phyloP scores from a whole-genome alignment of 2,888 invertebrate genomes.

The Cetonia aurata region DNA sequence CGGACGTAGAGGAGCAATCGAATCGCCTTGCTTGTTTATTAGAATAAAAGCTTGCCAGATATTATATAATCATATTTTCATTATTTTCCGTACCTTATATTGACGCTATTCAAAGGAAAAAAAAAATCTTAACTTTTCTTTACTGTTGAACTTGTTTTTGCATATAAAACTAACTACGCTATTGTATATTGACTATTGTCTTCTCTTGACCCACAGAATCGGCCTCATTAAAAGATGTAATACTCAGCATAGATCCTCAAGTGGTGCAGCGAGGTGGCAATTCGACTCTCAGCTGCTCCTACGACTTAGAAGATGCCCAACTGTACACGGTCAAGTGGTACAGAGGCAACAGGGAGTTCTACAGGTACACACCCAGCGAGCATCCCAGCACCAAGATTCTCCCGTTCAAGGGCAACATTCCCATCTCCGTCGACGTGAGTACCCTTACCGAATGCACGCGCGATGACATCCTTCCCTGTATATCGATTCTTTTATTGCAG shows the following conservation, averaged over 20 bases:
- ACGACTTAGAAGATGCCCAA: slow-evolving; percentile 81
- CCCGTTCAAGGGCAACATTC: slow-evolving; percentile 71
- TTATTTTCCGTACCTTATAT: too few species aligned
- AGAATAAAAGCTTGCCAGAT: too few species aligned
- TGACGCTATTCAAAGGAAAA: too few species aligned
- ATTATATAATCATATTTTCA: too few species aligned
- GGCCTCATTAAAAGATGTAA: slow-evolving; percentile 78
- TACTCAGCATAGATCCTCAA: slow-evolving; percentile 77
- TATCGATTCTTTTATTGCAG: slow-evolving; percentile 65
- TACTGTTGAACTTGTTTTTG: too few species aligned
- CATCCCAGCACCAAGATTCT: slow-evolving; percentile 80
- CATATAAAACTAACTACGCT: too few species aligned
- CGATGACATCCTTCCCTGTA: background rate
- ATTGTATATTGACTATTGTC: background rate
- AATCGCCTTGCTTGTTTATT: too few species aligned
- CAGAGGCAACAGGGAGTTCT: slow-evolving; percentile 86
- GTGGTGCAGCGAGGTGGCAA: slow-evolving; percentile 78
- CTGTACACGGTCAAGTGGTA: slow-evolving; percentile 91
- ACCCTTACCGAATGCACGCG: slow-evolving; percentile 38
- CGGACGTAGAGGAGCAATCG: too few species aligned
- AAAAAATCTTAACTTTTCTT: too few species aligned
- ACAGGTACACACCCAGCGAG: slow-evolving; percentile 84
- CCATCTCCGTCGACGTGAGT: slow-evolving; percentile 85
- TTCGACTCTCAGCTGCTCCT: slow-evolving; percentile 79
- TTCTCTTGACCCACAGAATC: slow-evolving; percentile 67